These are phyloP conservation scores for Eulemur mongoz DNA, from an alignment of 2,797 vertebrate genomes.

Conservation along the genomic window DNA sequence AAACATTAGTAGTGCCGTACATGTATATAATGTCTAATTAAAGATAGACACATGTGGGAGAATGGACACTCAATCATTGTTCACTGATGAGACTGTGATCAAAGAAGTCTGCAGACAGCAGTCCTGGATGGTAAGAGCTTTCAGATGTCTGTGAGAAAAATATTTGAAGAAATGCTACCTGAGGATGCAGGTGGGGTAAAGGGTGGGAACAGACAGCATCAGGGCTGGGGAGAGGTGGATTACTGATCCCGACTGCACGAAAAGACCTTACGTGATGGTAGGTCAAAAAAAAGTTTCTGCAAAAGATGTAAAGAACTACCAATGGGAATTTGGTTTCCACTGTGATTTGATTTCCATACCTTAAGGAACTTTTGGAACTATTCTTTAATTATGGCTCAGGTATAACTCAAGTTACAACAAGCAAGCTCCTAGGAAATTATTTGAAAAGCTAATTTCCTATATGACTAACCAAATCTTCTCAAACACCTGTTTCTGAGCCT, in stretches of 20 bases:
- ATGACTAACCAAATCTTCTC: background rate
- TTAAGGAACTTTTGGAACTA: background rate
- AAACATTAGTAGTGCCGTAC: background rate
- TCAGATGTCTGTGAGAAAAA: background rate
- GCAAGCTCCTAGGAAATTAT: background rate
- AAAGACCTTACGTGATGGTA: background rate
- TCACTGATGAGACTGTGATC: background rate
- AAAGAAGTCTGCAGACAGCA: background rate
- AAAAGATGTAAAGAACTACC: background rate
- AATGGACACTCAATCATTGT: background rate
- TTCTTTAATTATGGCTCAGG: background rate
- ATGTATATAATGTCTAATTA: background rate
- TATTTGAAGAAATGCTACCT: background rate
- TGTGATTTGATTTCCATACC: background rate
- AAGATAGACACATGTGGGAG: background rate
- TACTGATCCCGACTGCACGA: background rate
- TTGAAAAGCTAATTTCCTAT: background rate
- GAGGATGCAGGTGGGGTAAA: background rate
- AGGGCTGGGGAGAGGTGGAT: background rate
- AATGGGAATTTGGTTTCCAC: background rate
- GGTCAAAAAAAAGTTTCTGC: background rate
- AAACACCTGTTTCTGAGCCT: background rate
- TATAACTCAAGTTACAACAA: background rate
- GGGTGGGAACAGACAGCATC: rapidly evolving
- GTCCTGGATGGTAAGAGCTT: background rate